These are phyloP conservation scores for Nemapogon koenigi DNA, from an alignment of 2,888 invertebrate genomes.

Conservation along the genomic window DNA sequence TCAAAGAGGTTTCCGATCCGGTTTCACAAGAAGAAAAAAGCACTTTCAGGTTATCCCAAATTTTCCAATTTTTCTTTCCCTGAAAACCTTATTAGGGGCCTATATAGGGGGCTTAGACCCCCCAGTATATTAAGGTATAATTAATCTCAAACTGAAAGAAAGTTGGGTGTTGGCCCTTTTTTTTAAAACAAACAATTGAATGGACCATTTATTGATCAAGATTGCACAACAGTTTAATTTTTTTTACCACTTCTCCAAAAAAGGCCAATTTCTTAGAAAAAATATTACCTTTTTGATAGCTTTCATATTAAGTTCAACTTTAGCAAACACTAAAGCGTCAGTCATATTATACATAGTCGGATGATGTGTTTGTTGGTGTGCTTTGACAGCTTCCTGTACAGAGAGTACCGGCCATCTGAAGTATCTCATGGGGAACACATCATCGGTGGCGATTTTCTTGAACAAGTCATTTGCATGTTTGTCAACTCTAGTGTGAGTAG, in stretches of 20 bases:
- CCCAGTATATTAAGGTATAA: too few relatives aligned
- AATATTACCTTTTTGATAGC: slow-evolving; percentile 68
- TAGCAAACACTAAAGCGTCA: slow-evolving; percentile 71
- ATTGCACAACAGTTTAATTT: slow-evolving; percentile 10
- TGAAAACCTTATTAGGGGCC: too few relatives aligned
- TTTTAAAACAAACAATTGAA: too few relatives aligned
- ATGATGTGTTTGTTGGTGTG: slow-evolving; percentile 82
- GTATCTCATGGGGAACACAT: slow-evolving; percentile 69
- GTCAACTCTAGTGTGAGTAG: slow-evolving; percentile 29
- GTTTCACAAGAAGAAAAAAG: too few relatives aligned
- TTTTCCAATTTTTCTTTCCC: too few relatives aligned
- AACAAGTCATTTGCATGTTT: slow-evolving; percentile 65
- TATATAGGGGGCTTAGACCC: too few relatives aligned
- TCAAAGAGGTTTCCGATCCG: too few relatives aligned
- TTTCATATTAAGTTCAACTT: slow-evolving; percentile 82
- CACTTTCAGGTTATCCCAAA: too few relatives aligned
- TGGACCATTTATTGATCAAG: too few relatives aligned
- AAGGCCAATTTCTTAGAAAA: background rate
- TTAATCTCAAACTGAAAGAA: too few relatives aligned
- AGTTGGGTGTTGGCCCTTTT: too few relatives aligned
- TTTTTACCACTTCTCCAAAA: background rate
- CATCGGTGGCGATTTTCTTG: slow-evolving; percentile 52
- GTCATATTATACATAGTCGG: slow-evolving; percentile 83
- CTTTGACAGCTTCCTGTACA: slow-evolving; percentile 77
- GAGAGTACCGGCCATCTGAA: slow-evolving; percentile 66